These are phyloP conservation scores for Amblyjoppa fuscipennis DNA, from an alignment of 2,888 invertebrate genomes.

Conservation along the genomic window DNA sequence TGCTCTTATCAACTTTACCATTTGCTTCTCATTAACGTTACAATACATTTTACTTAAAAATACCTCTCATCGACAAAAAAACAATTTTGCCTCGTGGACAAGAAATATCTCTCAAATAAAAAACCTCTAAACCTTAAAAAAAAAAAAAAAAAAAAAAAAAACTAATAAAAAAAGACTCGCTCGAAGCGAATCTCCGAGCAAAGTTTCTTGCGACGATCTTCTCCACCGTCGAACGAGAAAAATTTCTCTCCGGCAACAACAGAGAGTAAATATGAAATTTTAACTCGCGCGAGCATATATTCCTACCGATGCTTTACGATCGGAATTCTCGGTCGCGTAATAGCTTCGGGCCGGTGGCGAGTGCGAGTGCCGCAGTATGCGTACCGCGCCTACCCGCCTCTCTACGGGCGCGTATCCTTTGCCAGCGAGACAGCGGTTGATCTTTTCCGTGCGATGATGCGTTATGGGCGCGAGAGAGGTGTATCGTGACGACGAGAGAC, in stretches of 20 bases:
- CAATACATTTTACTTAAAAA: too few species aligned
- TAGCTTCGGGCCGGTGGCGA: slow-evolving; percentile 1
- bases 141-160: too few species aligned
- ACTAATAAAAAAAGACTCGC: not conserved
- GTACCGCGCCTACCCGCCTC: not conserved
- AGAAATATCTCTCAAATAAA: too few species aligned
- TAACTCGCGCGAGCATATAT: slow-evolving; percentile 1
- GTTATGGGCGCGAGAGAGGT: slow-evolving; percentile 34
- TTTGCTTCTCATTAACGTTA: too few species aligned
- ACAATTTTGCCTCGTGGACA: too few species aligned
- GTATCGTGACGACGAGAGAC: not conserved
- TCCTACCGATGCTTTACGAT: slow-evolving; percentile 33
- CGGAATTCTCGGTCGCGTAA: slow-evolving; percentile 49
- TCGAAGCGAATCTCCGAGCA: slow-evolving; percentile 29
- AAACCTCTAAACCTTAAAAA: too few species aligned
- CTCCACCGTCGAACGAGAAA: not conserved
- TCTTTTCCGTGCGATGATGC: slow-evolving; percentile 37
- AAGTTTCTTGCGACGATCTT: slow-evolving; percentile 41
- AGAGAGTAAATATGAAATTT: slow-evolving; percentile 26
- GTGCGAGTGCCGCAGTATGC: not conserved
- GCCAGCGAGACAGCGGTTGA: slow-evolving; percentile 12
- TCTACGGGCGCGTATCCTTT: not conserved
- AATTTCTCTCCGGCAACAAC: not conserved
- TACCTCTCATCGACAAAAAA: too few species aligned
- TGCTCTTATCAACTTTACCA: too few species aligned